Evolutionary conservation across 92 coral and sea anemone species (phyloP), one percentile per base, ranked within the genome.

Genomic region (Desmophyllum pertusum): DNA sequence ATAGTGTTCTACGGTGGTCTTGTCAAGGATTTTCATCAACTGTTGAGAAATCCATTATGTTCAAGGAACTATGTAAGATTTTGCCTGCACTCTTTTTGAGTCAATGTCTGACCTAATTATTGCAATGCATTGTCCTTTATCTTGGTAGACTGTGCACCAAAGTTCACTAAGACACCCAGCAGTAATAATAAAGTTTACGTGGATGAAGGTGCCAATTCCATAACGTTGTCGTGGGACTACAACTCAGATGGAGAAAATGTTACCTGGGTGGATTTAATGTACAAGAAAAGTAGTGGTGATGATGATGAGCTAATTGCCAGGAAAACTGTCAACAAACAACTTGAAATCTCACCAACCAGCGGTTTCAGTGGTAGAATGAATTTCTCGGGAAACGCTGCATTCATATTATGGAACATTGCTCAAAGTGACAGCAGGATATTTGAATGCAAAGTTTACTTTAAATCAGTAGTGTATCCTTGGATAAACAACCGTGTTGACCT

Each of bases 351-450:
- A 4, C 35, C 19, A 30, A 53, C 23, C 2, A 76, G 67, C 53
- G 66, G 45, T 36, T 76, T 45, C 19, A 10, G 21, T 10, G 80
- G 67, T 27, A 52, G 80, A 76, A n/a, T 76, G 59, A 52, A n/a
- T 10, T 8, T 37, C 30, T 19, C 29, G 2, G 51, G 36, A 10
- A 72, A 46, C 3, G 76, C 76, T 15, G 43, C 80, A 10, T 76
- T 76, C 43, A 13, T 3, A 21, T 13, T 76, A 76, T 76, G 33
- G 31, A 52, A 35, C 68, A 76, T 76, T 35, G 68, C 8, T 52
- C 46, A 53, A 23, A 76, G 80, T 57, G 80, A 76, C 46, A 41
- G 36, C 27, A 76, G 80, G n/a, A 55, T 15, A 52, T 76, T 76
- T 76, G 41, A 55, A 35, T 76, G 68, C 39, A 8, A 48, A 15